Evolutionary conservation across 2,797 vertebrate genomes (phyloP).

Genomic region (Ctenosaura bakeri): DNA sequence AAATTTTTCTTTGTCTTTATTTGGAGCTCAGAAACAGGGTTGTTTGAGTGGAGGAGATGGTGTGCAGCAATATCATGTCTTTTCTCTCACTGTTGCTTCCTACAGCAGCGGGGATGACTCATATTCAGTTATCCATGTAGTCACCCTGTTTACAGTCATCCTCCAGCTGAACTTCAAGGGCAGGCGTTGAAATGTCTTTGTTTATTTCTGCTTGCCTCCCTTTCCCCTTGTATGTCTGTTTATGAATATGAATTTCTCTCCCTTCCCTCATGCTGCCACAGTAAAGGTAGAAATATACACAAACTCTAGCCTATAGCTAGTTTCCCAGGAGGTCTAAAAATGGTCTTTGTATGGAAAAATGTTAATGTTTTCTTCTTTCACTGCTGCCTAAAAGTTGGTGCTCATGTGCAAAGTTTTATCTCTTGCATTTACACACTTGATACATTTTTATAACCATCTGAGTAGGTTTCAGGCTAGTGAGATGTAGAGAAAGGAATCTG

Average conservation of each 20-base stretch:
- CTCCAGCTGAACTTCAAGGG: conserved; percentile 37
- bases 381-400: too few relatives aligned
- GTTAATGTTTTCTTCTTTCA: neutral
- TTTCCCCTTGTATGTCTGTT: neutral
- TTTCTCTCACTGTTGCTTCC: conserved; percentile 19
- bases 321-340: neutral
- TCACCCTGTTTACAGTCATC: conserved; percentile 17
- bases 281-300: neutral
- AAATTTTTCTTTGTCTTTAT: neutral
- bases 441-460: neutral
- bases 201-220: neutral
- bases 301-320: neutral
- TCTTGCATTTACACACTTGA: neutral
- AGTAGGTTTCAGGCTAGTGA: neutral
- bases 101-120: neutral
- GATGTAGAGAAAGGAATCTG: neutral
- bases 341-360: neutral
- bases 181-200: conserved; percentile 15
- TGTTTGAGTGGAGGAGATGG: conserved; percentile 18
- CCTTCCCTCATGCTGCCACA: too few relatives aligned
- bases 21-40: conserved; percentile 5
- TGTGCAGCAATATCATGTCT: accelerated
- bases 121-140: conserved; percentile 2
- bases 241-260: neutral
- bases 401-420: neutral